These are phyloP conservation scores for Pseudopipra pipra DNA, from an alignment of 2,113 vertebrate species.

Conservation along the genomic window DNA sequence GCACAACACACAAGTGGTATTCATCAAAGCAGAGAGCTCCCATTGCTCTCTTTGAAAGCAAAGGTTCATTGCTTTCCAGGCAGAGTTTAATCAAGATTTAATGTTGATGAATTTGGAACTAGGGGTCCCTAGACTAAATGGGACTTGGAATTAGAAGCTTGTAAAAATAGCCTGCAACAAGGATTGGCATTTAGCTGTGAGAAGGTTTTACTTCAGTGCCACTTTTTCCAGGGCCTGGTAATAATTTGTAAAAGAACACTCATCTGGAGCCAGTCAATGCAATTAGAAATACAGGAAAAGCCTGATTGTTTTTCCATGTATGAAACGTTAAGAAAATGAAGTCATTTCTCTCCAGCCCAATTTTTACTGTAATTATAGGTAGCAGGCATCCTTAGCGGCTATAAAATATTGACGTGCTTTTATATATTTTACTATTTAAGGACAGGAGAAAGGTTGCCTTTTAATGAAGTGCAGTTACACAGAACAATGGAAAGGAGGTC, in stretches of 20 bases:
- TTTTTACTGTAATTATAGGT: conserved; percentile 72
- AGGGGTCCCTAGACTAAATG: conserved; percentile 8
- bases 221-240: conserved; percentile 42
- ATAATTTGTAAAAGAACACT: conserved; percentile 68
- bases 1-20: background rate
- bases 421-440: conserved; percentile 61
- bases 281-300: conserved; percentile 68
- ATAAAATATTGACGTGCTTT: conserved; percentile 62
- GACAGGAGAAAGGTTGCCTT: conserved; percentile 15
- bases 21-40: background rate
- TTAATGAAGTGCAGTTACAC: conserved; percentile 62
- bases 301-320: conserved; percentile 72
- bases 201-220: conserved; percentile 44
- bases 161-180: background rate
- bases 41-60: background rate
- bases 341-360: conserved; percentile 56
- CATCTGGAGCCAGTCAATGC: conserved; percentile 43
- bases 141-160: background rate
- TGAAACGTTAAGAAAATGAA: conserved; percentile 75
- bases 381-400: conserved; percentile 47
- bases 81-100: conserved; percentile 58
- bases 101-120: conserved; percentile 18
- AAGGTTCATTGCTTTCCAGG: conserved; percentile 47
- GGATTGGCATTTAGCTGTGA: conserved; percentile 19
- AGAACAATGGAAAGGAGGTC: conserved; percentile 2